These are phyloP conservation scores for Spea multiplicata DNA, from an alignment of 2,113 vertebrate genomes.

Conservation along the genomic window DNA sequence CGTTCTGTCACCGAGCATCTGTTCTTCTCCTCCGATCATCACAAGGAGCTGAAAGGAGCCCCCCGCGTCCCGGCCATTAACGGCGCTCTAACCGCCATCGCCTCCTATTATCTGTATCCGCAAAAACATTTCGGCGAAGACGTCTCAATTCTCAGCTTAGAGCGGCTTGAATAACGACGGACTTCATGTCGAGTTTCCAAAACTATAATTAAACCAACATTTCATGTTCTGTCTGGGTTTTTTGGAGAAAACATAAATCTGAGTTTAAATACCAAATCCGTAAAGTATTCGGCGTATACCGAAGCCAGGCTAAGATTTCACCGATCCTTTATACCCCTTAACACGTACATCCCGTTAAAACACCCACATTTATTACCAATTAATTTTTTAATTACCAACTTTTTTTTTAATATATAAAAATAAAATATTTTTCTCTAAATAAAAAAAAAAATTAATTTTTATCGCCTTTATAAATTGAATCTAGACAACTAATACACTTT, in stretches of 20 bases:
- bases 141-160: conserved; percentile 26
- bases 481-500: too few species aligned
- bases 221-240: conserved; percentile 29
- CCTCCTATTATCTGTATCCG: conserved; percentile 15
- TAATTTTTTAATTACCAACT: too few species aligned
- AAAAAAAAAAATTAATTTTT: too few species aligned
- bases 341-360: too few species aligned
- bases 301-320: too few species aligned
- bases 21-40: conserved; percentile 32
- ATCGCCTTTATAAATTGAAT: too few species aligned
- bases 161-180: conserved; percentile 38
- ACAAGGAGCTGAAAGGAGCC: conserved; percentile 37
- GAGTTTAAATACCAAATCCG: conserved; percentile 7
- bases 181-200: conserved; percentile 1
- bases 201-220: conserved; percentile 41
- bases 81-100: conserved; percentile 2
- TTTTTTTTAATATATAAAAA: too few species aligned
- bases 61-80: conserved; percentile 1
- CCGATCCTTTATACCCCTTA: too few species aligned
- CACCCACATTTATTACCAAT: too few species aligned
- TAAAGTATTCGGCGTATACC: too few species aligned
- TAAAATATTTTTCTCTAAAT: too few species aligned
- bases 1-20: conserved; percentile 39
- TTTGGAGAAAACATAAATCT: conserved; percentile 34
- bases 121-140: conserved; percentile 23